These are phyloP conservation scores for Ariopsis seemanni DNA, from an alignment of 2,113 vertebrate genomes.

Conservation along the genomic window DNA sequence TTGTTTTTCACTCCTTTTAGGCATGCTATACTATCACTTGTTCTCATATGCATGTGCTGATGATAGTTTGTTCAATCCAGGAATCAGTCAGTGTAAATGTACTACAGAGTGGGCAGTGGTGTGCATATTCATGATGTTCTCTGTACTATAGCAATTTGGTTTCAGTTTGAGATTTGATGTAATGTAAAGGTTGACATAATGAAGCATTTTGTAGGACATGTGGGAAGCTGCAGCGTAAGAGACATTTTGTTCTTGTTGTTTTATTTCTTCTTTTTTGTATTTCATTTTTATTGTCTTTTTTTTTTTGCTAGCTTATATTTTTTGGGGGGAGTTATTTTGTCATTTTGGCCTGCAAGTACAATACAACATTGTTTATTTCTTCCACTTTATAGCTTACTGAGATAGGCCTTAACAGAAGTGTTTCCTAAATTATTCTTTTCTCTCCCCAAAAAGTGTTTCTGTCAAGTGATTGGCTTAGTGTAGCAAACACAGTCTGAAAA, in stretches of 20 bases:
- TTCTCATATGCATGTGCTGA: not conserved
- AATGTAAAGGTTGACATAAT: not conserved
- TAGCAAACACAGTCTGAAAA: conserved; percentile 35
- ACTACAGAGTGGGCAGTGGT: not conserved
- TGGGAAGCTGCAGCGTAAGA: not conserved
- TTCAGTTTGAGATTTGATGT: not conserved
- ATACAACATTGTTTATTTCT: not conserved
- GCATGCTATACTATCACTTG: not conserved
- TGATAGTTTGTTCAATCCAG: not conserved
- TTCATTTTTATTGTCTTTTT: not conserved
- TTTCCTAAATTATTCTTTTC: not conserved
- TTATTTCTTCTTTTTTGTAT: not conserved
- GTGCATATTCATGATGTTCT: not conserved
- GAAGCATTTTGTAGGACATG: not conserved
- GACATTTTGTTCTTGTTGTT: not conserved
- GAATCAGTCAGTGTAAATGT: not conserved
- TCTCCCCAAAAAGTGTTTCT: conserved; percentile 13
- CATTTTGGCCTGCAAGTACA: not conserved
- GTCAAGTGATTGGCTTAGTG: conserved; percentile 29
- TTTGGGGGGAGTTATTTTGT: not conserved
- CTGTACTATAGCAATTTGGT: not conserved
- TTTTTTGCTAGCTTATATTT: not conserved
- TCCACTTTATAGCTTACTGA: not conserved
- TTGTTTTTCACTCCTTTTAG: not conserved
- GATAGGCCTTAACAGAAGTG: not conserved